Evolutionary conservation across 2,797 vertebrate species (phyloP).

Genomic region (Distichodus sexfasciatus): DNA sequence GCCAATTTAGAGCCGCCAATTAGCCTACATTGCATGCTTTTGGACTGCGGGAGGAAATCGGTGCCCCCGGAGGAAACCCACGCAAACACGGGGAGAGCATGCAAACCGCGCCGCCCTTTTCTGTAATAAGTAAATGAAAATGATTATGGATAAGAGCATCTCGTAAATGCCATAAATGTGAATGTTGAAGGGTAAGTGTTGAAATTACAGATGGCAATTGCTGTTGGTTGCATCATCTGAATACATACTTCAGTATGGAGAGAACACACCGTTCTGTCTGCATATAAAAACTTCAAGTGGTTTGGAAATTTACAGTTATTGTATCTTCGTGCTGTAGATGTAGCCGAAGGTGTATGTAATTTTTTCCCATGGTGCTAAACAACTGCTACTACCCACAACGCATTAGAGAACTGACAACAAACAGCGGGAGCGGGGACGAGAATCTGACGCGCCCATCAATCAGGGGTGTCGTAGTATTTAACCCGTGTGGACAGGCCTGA

Average conservation of each 20-base stretch:
- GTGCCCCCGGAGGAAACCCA: no score
- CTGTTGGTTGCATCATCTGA: neutral
- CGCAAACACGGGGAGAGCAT: no score
- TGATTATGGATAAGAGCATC: no score
- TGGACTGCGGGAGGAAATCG: no score
- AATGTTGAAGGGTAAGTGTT: neutral
- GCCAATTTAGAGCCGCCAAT: no score
- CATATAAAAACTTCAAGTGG: neutral
- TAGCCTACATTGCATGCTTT: no score
- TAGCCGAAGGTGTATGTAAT: no score
- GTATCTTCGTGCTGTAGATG: neutral
- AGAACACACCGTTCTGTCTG: neutral
- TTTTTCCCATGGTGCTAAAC: neutral
- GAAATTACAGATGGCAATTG: neutral
- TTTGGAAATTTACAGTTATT: neutral
- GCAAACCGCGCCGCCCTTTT: no score
- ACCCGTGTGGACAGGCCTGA: slow-evolving; percentile 40
- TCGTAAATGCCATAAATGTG: no score
- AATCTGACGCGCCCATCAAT: slow-evolving; percentile 38
- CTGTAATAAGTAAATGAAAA: no score
- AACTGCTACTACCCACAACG: neutral
- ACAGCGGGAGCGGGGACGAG: no score
- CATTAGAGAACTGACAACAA: neutral
- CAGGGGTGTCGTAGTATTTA: slow-evolving; percentile 46
- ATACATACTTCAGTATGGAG: neutral